Evolutionary conservation across 2,113 vertebrate genomes (phyloP), one percentile per base, ranked within the genome.

Genomic region (Trichomycterus rosablanca): DNA sequence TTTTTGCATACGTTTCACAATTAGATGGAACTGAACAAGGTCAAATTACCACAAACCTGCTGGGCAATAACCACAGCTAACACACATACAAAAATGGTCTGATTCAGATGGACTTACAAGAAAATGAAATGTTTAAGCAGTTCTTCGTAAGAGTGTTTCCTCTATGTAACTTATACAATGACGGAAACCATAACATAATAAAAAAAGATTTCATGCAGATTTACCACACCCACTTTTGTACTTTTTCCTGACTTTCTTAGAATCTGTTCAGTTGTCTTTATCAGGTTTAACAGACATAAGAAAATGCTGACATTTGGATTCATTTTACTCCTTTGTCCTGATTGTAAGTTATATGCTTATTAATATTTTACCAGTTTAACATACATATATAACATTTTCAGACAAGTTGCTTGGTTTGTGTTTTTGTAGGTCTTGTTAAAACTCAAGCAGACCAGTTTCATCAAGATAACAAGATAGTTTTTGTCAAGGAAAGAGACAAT

Each of bases 401-500:
- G n/a, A n/a, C n/a, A n/a, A n/a, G n/a, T n/a, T 26, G 22, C 6
- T 24, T 23, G 19, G 11, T 48, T 48, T 50, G 2, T 37, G 34
- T 16, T 2, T 52, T 43, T 40, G 11, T 18, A 62, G 59, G 48
- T n/a, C 37, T 42, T 46, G 42, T 55, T 9, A 48, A 37, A 26
- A 15, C 22, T n/a, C n/a, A n/a, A 15, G 24, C 55, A 37, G 54
- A 32, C 16, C 14, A 43, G 19, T 23, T 45, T 26, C 20, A 56
- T 0, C 9, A 2, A 14, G 10, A 32, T 26, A 2, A 22, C 1
- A 15, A 4, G 19, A 11, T 42, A 7, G 9, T 66, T 22, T 56
- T 66, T 71, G 43, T 15, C 50, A 37, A 61, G 15, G 56, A 72
- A 5, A 74, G 81, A 52, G 64, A 71, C 39, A 74, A n/a, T 3